These are phyloP conservation scores for Fukomys damarensis DNA, from an alignment of 2,113 vertebrate genomes.

Conservation along the genomic window DNA sequence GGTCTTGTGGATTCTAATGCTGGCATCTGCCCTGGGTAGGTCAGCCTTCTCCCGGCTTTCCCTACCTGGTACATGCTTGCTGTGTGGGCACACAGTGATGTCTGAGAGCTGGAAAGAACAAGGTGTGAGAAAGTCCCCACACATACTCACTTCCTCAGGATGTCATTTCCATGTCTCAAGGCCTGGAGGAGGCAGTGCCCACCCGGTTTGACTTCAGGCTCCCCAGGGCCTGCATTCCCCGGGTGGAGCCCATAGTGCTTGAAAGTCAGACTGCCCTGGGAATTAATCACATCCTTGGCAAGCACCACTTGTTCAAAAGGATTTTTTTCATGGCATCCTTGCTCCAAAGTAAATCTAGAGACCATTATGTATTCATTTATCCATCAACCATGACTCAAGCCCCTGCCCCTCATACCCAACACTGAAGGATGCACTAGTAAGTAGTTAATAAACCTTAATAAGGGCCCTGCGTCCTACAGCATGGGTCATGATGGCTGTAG, in stretches of 20 bases:
- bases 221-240: slow-evolving; percentile 68
- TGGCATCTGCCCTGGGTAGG: neutral
- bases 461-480: neutral
- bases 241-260: slow-evolving; percentile 69
- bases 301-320: slow-evolving; percentile 71
- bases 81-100: neutral
- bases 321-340: neutral
- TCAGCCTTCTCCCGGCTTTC: slow-evolving; percentile 56
- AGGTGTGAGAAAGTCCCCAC: slow-evolving; percentile 75
- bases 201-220: slow-evolving; percentile 68
- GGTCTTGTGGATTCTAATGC: neutral
- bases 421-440: neutral
- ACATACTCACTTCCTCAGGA: slow-evolving; percentile 80
- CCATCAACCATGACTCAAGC: neutral
- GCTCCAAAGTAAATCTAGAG: neutral
- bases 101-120: slow-evolving; percentile 70
- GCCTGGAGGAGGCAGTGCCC: slow-evolving; percentile 76
- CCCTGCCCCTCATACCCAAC: neutral
- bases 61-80: slow-evolving; percentile 64
- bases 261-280: slow-evolving; percentile 71
- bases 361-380: neutral
- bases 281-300: slow-evolving; percentile 76
- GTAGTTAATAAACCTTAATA: neutral
- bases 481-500: neutral
- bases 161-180: slow-evolving; percentile 75